These are phyloP conservation scores for Epizoanthus stellaris DNA, from an alignment of 92 coral and sea anemone genomes.

Conservation along the genomic window DNA sequence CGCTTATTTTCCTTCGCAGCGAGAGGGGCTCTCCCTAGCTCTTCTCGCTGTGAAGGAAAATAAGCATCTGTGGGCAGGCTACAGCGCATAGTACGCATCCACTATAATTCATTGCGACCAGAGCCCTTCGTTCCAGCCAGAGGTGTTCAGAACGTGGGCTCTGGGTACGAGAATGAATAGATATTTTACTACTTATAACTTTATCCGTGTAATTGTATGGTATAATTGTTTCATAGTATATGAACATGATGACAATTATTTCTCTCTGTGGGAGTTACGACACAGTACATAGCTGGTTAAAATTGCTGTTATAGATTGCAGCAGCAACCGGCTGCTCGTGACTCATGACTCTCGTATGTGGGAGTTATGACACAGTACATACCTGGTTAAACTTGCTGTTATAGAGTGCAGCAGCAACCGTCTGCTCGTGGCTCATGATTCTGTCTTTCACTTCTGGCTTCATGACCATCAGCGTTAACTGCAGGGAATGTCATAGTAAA, in stretches of 20 bases:
- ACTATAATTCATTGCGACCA: no score
- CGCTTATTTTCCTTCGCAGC: no score
- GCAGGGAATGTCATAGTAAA: background rate
- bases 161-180: no score
- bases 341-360: constrained; percentile 68
- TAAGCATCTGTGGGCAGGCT: no score
- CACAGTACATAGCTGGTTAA: constrained; percentile 73
- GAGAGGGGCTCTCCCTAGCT: no score
- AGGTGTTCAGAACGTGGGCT: no score
- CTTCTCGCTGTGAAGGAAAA: no score
- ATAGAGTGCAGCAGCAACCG: constrained; percentile 90
- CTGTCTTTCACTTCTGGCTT: constrained; percentile 97
- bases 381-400: constrained; percentile 98
- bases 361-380: background rate
- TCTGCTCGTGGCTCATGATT: constrained; percentile 94
- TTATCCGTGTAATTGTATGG: no score
- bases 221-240: background rate
- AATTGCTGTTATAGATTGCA: constrained; percentile 93
- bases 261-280: background rate
- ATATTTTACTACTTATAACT: no score
- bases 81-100: no score
- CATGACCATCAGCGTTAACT: constrained; percentile 97
- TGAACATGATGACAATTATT: background rate
- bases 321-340: constrained; percentile 96
- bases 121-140: no score